Percentiles rank a stretch among this genome's conserved stretches.
These are phyloP conservation scores for Hydrozoanthus tunicans DNA, from an alignment of 64 coral and sea anemone species.

Conservation along the genomic window DNA sequence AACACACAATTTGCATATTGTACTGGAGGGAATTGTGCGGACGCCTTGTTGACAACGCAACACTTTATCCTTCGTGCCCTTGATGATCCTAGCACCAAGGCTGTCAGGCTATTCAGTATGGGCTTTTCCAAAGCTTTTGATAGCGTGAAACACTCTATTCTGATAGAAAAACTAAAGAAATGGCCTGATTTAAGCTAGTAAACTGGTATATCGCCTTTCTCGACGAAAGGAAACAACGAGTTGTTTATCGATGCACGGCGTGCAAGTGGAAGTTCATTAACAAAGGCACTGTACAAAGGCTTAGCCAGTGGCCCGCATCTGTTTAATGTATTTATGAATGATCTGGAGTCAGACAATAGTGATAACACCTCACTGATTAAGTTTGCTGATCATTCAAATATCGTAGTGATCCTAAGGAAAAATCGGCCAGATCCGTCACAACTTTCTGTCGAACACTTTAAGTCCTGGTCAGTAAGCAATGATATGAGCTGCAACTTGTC, in stretches of 20 bases:
- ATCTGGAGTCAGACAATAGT: not conserved
- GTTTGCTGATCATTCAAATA: constrained; percentile 35
- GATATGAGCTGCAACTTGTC: constrained; percentile 17
- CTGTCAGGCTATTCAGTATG: not conserved
- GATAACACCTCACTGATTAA: constrained; percentile 30
- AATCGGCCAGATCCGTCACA: constrained; percentile 3
- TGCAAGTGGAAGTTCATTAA: not conserved
- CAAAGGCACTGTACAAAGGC: not conserved
- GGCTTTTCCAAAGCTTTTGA: constrained; percentile 1
- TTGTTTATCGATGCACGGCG: not conserved
- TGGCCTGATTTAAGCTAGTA: not conserved
- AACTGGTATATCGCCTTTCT: not conserved
- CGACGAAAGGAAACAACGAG: no score
- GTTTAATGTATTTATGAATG: constrained; percentile 1
- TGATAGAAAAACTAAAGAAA: not conserved
- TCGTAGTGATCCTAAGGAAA: constrained; percentile 34
- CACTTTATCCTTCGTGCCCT: not conserved
- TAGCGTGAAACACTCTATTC: not conserved
- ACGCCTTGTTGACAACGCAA: constrained; percentile 1
- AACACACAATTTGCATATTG: constrained; percentile 41
- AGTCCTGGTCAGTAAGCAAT: constrained; percentile 1
- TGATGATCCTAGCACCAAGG: not conserved
- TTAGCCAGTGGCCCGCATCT: not conserved
- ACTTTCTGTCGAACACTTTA: constrained; percentile 19
- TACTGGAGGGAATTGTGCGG: constrained; percentile 22